Conservation (phyloP, 2,113 vertebrate genomes). For the Leptobrachium ailaonicum region DNA sequence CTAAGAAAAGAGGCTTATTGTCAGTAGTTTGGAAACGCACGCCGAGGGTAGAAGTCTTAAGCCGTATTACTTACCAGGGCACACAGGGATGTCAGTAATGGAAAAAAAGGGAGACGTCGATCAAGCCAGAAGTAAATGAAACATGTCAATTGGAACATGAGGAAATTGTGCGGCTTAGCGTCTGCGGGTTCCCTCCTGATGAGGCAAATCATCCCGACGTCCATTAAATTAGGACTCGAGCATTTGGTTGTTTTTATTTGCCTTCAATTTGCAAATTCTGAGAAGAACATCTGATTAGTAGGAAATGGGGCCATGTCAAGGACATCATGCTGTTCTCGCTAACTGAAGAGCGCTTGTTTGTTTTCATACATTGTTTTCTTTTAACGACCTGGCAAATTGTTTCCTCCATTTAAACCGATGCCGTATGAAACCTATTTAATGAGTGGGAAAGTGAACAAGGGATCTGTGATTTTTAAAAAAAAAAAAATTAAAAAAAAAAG, state of each 20-base stretch:
- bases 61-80: constrained; percentile 70
- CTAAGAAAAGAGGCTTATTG: constrained; percentile 80
- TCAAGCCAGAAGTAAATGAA: constrained; percentile 53
- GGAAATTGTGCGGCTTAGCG: constrained; percentile 73
- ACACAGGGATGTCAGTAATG: constrained; percentile 61
- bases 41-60: constrained; percentile 60
- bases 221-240: constrained; percentile 62
- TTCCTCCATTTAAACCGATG: constrained; percentile 19
- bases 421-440: constrained; percentile 4
- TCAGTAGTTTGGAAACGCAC: constrained; percentile 67
- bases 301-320: constrained; percentile 54
- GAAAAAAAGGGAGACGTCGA: constrained; percentile 62
- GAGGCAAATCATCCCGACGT: constrained; percentile 54
- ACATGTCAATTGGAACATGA: constrained; percentile 63
- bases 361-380: background rate
- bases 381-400: constrained; percentile 5
- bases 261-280: background rate
- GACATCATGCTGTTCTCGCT: constrained; percentile 32
- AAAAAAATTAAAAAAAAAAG: too few relatives aligned
- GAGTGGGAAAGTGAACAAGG: background rate
- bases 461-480: too few relatives aligned
- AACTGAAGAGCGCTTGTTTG: background rate
- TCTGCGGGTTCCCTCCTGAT: constrained; percentile 52
- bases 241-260: constrained; percentile 12
- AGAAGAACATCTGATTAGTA: constrained; percentile 53